Conservation (phyloP, 2,797 vertebrate genomes). For the Heliangelus exortis region DNA sequence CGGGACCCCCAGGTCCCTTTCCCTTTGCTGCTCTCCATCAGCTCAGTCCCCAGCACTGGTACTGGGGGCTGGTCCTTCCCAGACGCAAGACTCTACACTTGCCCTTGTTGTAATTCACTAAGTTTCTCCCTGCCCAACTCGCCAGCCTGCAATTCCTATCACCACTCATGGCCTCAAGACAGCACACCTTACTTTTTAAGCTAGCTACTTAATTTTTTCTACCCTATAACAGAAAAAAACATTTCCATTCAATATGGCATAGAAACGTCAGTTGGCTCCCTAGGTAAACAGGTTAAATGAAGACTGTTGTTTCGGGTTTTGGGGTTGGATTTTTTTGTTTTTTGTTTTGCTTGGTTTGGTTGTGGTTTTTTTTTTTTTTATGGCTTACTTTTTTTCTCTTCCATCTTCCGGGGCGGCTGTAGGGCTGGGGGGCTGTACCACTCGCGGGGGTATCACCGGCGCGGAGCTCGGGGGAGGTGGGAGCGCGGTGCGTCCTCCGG, state of each 20-base stretch:
- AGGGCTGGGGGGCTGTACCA: background rate
- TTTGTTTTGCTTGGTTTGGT: too few species aligned
- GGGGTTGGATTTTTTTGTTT: too few species aligned
- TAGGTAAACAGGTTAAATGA: background rate
- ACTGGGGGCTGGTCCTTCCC: too few species aligned
- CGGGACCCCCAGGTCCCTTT: too few species aligned
- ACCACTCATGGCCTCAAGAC: background rate
- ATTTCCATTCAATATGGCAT: background rate
- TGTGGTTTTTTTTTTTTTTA: background rate
- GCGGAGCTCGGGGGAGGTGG: background rate
- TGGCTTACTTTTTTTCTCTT: constrained; percentile 66
- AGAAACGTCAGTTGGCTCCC: background rate
- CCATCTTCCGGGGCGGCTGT: constrained; percentile 42
- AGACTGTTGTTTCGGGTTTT: background rate
- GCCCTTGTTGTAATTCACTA: too few species aligned
- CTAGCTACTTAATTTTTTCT: background rate
- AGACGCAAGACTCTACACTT: too few species aligned
- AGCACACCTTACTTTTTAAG: background rate
- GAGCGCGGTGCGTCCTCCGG: background rate
- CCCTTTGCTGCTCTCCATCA: too few species aligned
- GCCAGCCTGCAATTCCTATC: background rate
- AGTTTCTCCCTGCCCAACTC: too few species aligned
- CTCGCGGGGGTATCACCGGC: background rate
- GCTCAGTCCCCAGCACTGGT: too few species aligned
- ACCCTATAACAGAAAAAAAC: background rate